These are phyloP conservation scores for Spicauda simplicius DNA, from an alignment of 2,888 invertebrate species.

Conservation along the genomic window DNA sequence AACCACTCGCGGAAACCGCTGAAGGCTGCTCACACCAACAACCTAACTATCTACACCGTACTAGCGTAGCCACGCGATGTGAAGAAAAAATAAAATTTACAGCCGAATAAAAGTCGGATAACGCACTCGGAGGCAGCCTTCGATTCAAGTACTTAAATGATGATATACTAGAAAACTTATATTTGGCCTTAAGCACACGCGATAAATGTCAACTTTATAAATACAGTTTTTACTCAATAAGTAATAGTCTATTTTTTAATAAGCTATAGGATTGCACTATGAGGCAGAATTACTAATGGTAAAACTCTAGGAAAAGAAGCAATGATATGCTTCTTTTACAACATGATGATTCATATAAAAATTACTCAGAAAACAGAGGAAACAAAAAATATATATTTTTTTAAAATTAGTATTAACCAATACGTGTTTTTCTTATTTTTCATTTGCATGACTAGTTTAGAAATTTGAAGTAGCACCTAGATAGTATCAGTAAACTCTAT, in stretches of 20 bases:
- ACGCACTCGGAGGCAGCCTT: background rate
- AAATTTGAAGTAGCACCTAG: background rate
- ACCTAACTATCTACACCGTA: slow-evolving; percentile 15
- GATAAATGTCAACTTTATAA: background rate
- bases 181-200: background rate
- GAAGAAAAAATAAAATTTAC: slow-evolving; percentile 18
- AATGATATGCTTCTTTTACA: too few relatives aligned
- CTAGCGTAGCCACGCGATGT: slow-evolving; percentile 22
- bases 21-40: slow-evolving; percentile 23
- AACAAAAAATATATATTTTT: too few relatives aligned
- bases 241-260: too few relatives aligned
- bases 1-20: slow-evolving; percentile 14
- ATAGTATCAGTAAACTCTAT: slow-evolving; percentile 12
- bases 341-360: too few relatives aligned
- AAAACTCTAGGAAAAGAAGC: too few relatives aligned
- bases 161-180: background rate
- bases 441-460: too few relatives aligned
- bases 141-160: background rate
- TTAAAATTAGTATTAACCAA: too few relatives aligned
- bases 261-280: too few relatives aligned
- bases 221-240: too few relatives aligned
- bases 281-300: too few relatives aligned
- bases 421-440: too few relatives aligned
- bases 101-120: slow-evolving; percentile 1
- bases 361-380: too few relatives aligned